Base-by-base conservation (phyloP, 2,113 vertebrate genomes). In the Melanotaenia duboulayi region DNA sequence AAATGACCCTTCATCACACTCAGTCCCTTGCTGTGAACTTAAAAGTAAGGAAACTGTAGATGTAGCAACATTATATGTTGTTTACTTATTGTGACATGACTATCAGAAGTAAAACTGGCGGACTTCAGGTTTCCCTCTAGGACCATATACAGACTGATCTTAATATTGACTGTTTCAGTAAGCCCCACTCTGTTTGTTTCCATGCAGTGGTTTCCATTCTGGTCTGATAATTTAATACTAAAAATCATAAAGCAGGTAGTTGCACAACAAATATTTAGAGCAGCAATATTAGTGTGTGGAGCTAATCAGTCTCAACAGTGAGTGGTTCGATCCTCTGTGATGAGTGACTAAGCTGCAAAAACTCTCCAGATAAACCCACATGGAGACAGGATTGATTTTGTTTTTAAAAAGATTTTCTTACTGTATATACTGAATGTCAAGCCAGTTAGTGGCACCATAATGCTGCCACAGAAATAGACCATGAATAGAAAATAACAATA, bases 31-130 rank as follows among this genome's bases (percentile, higher is more conserved):
- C 13, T 48, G 25, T 25, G 58, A 48, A 39, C 24, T 42, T 7
- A 37, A 23, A 25, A 20, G 16, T 25, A 40, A 16, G 39, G 0
- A n/a, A n/a, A 24, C 49, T 42, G 17, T 65, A n/a, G 48, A 37
- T 56, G 8, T n/a, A 28, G 28, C 1, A 37, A 49, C 42, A 10
- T 32, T n/a, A 69, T 4, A 14, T 59, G 44, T 54, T 46, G 19
- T 44, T 44, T 11, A 20, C 14, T 46, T 10, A 61, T 14, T 67
- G 6, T 52, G 44, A 67, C 58, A 7, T 39, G 37, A 59, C 23
- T 56, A 23, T 23, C 50, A n/a, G 20, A 75, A 62, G 37, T 16
- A 52, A 7, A 9, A 57, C 62, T 61, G 20, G 51, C 54, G 42
- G 62, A 69, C 24, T 28, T 55, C 10, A 49, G 55, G 58, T 54